Base-by-base conservation (phyloP, 2,113 vertebrate genomes). In the Otocyon megalotis region DNA sequence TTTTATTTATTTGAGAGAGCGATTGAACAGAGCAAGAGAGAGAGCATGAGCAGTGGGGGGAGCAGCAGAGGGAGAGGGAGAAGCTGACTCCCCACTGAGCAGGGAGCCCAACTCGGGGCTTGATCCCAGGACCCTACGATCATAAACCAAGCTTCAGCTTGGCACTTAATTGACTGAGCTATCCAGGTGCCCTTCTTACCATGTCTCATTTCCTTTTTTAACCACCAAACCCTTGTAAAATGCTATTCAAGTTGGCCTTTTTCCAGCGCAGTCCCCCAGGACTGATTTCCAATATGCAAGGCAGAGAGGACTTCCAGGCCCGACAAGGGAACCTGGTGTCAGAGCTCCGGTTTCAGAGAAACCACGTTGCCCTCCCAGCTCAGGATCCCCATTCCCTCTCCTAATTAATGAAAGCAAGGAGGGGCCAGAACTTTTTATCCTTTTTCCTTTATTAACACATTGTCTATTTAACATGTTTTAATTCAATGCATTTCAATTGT, bases 391-490 rank as follows among this genome's bases (percentile, higher is more conserved):
- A 28, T 2, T 82, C 32, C 5, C 15, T 93, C 72, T 72, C 37
- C 35, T 69, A 58, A 74, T 48, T 65, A 77, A 60, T 22, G 67
- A 86, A 72, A 62, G 76, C 71, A 85, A 93, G 54, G 43, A 72
- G 10, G 4, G 1, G 14, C 37, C n/a, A 74, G n/a, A 60, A 58
- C 77, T 67, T 43, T 50, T 32, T 53, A 28, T 15, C 65, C 88
- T 50, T 43, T 43, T 50, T 15, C 65, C 43, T 77, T 80, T 81
- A 50, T 72, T 83, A 86, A 82, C 5, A 69, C 37, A n/a, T 26
- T 67, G 22, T 60, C 12, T 93, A 83, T 56, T 65, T 94, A 92
- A 63, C 35, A 62, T 14, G 54, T 53, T 95, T 88, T 80, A 92
- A 94, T 7, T 58, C 10, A 62, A 22, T 60, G 8, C 26, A 58